Percentiles rank a stretch among this genome's conserved stretches.
Conservation (phyloP, 2,888 invertebrate genomes). For the Diaperis boleti region DNA sequence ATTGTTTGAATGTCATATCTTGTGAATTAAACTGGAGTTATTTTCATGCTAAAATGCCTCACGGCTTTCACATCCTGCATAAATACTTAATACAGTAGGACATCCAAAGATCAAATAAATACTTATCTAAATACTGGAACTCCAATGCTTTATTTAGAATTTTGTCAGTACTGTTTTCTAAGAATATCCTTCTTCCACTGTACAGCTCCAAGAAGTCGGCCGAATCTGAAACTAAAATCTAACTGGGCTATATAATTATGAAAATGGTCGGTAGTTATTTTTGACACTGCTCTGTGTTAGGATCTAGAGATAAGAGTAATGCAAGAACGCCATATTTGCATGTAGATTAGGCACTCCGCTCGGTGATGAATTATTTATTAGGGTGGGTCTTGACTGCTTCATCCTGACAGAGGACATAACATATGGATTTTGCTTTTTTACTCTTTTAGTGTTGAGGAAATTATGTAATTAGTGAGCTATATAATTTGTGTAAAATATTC, state of each 20-base stretch:
- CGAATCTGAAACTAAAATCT: conserved; percentile 26
- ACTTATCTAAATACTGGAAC: no score
- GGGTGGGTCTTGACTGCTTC: conserved; percentile 45
- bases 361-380: conserved; percentile 49
- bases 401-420: conserved; percentile 43
- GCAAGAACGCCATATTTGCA: conserved; percentile 39
- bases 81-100: no score
- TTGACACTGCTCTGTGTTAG: conserved; percentile 29
- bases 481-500: no score
- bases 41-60: conserved; percentile 14
- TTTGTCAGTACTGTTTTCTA: no score
- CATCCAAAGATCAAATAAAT: no score
- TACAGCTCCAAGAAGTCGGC: conserved; percentile 7
- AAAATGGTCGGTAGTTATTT: conserved; percentile 33
- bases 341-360: conserved; percentile 34
- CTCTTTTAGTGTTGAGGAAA: conserved; percentile 9
- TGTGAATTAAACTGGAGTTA: conserved; percentile 7
- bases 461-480: conserved; percentile 14
- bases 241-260: conserved; percentile 31
- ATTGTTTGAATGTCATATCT: conserved; percentile 18
- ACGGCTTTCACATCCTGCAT: conserved; percentile 4
- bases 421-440: conserved; percentile 31
- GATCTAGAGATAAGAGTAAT: conserved; percentile 33
- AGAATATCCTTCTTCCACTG: no score
- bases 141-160: no score